Evolutionary conservation across 1,140 invertebrate species (phyloP).

Genomic region (Eurosta solidaginis): DNA sequence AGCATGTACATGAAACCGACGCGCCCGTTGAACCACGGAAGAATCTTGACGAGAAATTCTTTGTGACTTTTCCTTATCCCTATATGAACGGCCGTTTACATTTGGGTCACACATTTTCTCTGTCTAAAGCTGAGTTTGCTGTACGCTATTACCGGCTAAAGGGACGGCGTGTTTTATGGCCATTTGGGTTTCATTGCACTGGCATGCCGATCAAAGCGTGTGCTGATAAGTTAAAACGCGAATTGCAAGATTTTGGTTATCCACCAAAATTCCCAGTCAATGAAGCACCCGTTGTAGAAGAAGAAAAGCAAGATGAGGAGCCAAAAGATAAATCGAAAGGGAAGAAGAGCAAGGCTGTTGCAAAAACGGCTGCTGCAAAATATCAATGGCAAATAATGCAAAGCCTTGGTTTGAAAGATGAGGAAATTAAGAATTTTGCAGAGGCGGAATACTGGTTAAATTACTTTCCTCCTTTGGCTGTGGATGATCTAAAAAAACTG

Average conservation of each 20-base stretch:
- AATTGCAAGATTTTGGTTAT: conserved; percentile 90
- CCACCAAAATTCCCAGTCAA: conserved; percentile 88
- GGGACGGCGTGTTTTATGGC: conserved; percentile 92
- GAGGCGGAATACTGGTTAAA: conserved; percentile 90
- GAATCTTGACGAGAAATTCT: conserved; percentile 79
- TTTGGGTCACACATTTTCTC: conserved; percentile 95
- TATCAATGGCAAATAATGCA: conserved; percentile 99
- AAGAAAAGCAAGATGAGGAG: conserved; percentile 65
- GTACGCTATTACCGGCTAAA: conserved; percentile 87
- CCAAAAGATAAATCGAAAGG: conserved; percentile 96
- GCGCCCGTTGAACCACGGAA: conserved; percentile 67
- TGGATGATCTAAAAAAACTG: conserved; percentile 84
- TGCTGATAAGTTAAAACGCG: conserved; percentile 95
- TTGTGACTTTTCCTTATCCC: conserved; percentile 96
- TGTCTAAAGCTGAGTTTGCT: conserved; percentile 98
- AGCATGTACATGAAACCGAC: conserved; percentile 81
- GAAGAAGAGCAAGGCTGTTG: conserved; percentile 97
- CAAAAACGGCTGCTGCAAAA: conserved; percentile 86
- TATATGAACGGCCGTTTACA: conserved; percentile 99
- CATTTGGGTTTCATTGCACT: conserved; percentile 98
- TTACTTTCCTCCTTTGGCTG: conserved; percentile 92
- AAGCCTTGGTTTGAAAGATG: conserved; percentile 84
- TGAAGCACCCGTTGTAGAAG: conserved; percentile 60
- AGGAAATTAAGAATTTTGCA: conserved; percentile 93
- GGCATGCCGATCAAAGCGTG: conserved; percentile 97